Percentiles rank a stretch among this genome's conserved stretches.
Evolutionary conservation across 2,113 vertebrate genomes (phyloP).

Genomic region (Oophaga pumilio): DNA sequence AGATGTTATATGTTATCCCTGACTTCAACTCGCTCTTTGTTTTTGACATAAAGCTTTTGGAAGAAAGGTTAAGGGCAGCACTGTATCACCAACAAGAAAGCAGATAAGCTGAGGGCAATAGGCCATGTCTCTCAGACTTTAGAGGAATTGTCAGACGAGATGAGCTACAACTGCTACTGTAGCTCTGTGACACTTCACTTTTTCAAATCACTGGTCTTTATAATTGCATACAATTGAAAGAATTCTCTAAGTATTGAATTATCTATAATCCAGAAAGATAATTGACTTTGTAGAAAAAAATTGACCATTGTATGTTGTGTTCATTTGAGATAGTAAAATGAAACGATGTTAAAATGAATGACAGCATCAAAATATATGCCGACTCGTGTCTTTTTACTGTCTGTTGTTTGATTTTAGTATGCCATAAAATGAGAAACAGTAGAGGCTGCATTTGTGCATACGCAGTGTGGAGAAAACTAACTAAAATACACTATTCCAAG

Average conservation of each 20-base stretch:
- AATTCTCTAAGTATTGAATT: background rate
- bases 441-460: background rate
- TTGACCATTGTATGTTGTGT: background rate
- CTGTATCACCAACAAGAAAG: constrained; percentile 28
- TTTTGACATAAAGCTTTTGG: constrained; percentile 30
- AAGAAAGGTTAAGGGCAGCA: constrained; percentile 35
- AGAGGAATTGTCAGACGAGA: constrained; percentile 10
- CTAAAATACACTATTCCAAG: background rate
- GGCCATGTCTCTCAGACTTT: constrained; percentile 26
- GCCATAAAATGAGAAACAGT: background rate
- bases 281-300: background rate
- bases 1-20: constrained; percentile 18
- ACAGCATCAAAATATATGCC: background rate
- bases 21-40: constrained; percentile 22
- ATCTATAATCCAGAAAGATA: background rate
- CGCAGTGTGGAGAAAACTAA: background rate
- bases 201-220: background rate
- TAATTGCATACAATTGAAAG: background rate
- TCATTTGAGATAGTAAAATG: background rate
- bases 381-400: background rate
- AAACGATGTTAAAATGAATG: background rate
- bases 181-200: constrained; percentile 1
- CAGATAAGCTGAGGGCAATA: constrained; percentile 29
- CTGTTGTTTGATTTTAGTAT: background rate
- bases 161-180: background rate